phyloP scores from a whole-genome alignment of 2,888 invertebrate genomes.

The Ennomos fuscantarius region DNA sequence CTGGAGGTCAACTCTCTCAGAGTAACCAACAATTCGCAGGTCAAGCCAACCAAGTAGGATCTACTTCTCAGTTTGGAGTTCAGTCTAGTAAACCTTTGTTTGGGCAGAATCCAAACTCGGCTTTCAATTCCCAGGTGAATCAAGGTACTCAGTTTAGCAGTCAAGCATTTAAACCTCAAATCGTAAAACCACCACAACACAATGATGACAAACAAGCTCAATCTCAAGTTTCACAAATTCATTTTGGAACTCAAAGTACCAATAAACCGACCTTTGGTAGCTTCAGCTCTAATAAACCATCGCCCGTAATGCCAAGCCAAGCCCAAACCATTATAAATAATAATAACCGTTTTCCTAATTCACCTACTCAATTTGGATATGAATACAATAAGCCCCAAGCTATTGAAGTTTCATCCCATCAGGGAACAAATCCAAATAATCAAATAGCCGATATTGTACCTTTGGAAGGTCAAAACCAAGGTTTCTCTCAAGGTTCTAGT shows the following conservation, averaged over 20 bases:
- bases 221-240: slow-evolving; percentile 8
- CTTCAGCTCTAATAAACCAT: slow-evolving; percentile 10
- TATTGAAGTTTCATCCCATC: slow-evolving; percentile 5
- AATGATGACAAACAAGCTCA: neutral
- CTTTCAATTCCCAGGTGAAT: slow-evolving; percentile 20
- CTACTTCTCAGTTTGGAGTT: slow-evolving; percentile 24
- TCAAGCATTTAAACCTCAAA: slow-evolving; percentile 33
- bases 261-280: slow-evolving; percentile 18
- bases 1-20: slow-evolving; percentile 6
- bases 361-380: slow-evolving; percentile 35
- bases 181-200: slow-evolving; percentile 10
- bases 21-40: slow-evolving; percentile 10
- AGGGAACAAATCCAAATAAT: slow-evolving; percentile 6
- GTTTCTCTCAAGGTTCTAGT: slow-evolving; percentile 18
- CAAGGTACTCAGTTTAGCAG: slow-evolving; percentile 32
- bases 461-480: slow-evolving; percentile 14
- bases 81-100: slow-evolving; percentile 13
- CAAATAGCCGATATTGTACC: slow-evolving; percentile 12
- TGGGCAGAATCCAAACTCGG: slow-evolving; percentile 10
- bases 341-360: slow-evolving; percentile 15
- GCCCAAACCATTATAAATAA: slow-evolving; percentile 10
- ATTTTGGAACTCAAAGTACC: slow-evolving; percentile 22
- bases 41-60: neutral
- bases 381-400: slow-evolving; percentile 38
- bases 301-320: slow-evolving; percentile 8